A percentile compares a stretch with the other conserved stretches of the same genome.
phyloP scores from a whole-genome alignment of 1,140 invertebrate species.

The Neodiprion pinetum region DNA sequence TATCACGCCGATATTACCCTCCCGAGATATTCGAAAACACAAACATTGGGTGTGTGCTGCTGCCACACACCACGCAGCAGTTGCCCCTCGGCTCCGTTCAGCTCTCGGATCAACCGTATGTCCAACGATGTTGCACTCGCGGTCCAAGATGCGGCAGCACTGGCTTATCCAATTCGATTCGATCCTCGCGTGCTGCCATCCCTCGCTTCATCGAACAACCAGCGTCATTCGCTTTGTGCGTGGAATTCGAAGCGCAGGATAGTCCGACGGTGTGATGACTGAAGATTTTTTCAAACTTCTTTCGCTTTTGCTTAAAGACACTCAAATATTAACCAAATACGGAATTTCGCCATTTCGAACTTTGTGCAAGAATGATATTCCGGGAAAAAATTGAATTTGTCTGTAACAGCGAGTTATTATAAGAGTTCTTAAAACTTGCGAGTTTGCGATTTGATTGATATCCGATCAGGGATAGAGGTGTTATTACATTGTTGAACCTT shows the following conservation, averaged over 20 bases:
- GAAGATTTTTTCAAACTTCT: background rate
- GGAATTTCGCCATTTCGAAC: too few species aligned
- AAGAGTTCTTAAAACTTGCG: too few species aligned
- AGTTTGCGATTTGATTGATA: too few species aligned
- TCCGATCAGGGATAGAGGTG: too few species aligned
- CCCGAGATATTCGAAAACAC: slow-evolving; percentile 51
- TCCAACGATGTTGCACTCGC: background rate
- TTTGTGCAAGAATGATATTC: too few species aligned
- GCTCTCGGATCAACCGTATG: slow-evolving; percentile 1
- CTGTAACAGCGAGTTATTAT: too few species aligned
- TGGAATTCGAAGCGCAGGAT: too few species aligned
- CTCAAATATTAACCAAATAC: background rate
- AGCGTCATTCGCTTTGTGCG: background rate
- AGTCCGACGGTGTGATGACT: too few species aligned
- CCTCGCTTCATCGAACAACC: background rate
- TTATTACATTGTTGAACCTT: too few species aligned
- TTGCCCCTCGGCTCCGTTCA: slow-evolving; percentile 11
- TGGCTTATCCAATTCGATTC: background rate
- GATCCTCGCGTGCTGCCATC: background rate
- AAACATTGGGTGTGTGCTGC: slow-evolving; percentile 58
- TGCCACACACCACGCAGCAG: slow-evolving; percentile 42
- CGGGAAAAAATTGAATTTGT: too few species aligned
- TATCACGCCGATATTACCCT: slow-evolving; percentile 15
- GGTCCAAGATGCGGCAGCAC: background rate
- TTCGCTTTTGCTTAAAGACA: background rate